Conservation (phyloP, 2,113 vertebrate genomes). For the Vulpes lagopus region DNA sequence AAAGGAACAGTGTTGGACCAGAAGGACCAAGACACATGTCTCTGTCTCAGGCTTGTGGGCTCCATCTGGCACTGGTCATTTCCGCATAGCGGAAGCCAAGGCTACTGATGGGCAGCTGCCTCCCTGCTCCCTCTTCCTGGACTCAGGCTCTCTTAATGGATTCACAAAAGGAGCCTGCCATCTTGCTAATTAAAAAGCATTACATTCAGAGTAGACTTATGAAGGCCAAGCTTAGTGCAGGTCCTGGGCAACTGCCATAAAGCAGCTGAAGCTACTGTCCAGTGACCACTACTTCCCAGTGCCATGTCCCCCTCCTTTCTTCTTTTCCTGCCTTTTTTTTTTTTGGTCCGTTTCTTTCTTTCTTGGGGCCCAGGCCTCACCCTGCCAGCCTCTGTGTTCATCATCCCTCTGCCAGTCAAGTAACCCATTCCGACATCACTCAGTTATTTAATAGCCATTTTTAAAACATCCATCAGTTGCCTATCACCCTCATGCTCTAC, state of each 20-base stretch:
- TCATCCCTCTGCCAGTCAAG: neutral
- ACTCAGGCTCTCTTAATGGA: neutral
- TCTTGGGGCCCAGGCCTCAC: neutral
- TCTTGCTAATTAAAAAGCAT: conserved; percentile 42
- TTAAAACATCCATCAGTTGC: rapidly evolving
- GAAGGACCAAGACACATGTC: rapidly evolving
- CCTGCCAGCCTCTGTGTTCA: neutral
- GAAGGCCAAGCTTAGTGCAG: neutral
- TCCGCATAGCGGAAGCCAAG: neutral
- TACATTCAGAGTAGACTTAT: neutral
- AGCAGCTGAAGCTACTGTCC: neutral
- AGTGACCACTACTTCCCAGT: neutral
- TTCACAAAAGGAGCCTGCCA: neutral
- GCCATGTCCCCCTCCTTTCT: neutral
- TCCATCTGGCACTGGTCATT: neutral
- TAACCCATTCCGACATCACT: neutral
- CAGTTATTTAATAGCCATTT: neutral
- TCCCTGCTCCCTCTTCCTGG: neutral
- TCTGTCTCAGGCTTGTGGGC: neutral
- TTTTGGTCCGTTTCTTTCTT: neutral
- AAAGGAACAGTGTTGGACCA: neutral
- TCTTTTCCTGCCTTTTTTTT: neutral
- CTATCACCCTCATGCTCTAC: neutral
- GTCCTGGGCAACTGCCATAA: neutral
- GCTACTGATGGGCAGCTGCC: neutral